Percentiles rank a stretch among this genome's conserved stretches.
Evolutionary conservation across 2,113 vertebrate species (phyloP).

Genomic region (Ceyx cyanopectus): DNA sequence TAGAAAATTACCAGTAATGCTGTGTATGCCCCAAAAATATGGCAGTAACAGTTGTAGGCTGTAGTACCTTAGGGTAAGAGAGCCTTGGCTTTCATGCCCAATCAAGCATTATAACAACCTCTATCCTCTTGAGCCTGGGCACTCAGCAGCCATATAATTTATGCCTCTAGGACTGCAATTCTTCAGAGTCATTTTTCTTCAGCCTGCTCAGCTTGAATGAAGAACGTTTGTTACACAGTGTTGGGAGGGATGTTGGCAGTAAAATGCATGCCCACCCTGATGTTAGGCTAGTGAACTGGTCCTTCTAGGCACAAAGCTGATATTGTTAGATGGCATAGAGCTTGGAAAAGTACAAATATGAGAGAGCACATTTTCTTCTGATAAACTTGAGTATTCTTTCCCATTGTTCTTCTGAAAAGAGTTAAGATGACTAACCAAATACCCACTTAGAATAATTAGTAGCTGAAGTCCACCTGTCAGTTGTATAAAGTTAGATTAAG

Average conservation of each 20-base stretch:
- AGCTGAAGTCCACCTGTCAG: conserved; percentile 48
- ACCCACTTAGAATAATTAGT: conserved; percentile 48
- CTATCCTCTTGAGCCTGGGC: neutral
- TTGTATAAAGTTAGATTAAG: conserved; percentile 52
- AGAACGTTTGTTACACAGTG: conserved; percentile 17
- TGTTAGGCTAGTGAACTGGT: conserved; percentile 13
- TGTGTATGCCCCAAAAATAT: neutral
- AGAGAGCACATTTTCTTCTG: neutral
- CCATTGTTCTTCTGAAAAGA: neutral
- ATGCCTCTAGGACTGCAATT: neutral
- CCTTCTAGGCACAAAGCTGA: conserved; percentile 48
- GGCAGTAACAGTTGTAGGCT: neutral
- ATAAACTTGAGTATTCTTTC: conserved; percentile 26
- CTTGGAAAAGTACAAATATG: conserved; percentile 16
- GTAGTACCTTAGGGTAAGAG: neutral
- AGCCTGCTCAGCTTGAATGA: conserved; percentile 50
- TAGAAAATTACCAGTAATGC: neutral
- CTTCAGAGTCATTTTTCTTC: conserved; percentile 39
- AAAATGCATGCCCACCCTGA: conserved; percentile 18
- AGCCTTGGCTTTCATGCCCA: neutral
- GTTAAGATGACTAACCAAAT: conserved; percentile 12
- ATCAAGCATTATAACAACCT: neutral
- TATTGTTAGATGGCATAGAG: conserved; percentile 9
- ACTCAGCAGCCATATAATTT: conserved; percentile 34
- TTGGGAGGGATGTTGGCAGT: conserved; percentile 18